Conservation (phyloP, 53 echinoderm and acorn worm genomes). For the Patiria pectinifera region DNA sequence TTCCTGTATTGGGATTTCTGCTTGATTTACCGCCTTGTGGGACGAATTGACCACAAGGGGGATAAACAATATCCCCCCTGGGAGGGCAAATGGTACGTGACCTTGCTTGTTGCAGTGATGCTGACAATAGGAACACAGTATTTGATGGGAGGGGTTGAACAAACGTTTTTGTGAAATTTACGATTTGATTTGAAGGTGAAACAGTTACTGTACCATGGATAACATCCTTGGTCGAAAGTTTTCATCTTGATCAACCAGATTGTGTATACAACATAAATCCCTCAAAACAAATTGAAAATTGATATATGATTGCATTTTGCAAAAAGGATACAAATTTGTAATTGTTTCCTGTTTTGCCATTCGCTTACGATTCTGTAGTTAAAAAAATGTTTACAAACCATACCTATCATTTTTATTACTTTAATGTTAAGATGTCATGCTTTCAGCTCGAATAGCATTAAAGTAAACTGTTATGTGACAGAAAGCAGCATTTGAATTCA, state of each 20-base stretch:
- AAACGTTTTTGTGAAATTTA: constrained; percentile 36
- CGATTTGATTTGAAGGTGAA: background rate
- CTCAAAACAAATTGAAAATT: no score
- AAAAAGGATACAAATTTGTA: no score
- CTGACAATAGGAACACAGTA: constrained; percentile 29
- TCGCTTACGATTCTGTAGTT: no score
- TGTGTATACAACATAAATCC: no score
- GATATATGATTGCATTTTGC: no score
- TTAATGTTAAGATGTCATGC: background rate
- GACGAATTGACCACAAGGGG: background rate
- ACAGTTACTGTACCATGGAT: background rate
- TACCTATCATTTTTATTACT: no score
- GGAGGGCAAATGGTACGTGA: constrained; percentile 44
- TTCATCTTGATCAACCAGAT: background rate
- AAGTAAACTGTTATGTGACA: background rate
- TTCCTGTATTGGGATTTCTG: constrained; percentile 5
- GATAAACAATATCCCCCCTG: constrained; percentile 52
- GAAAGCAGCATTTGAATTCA: background rate
- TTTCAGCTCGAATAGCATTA: background rate
- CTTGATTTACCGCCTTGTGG: constrained; percentile 23
- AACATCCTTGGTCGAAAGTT: background rate
- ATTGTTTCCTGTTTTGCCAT: no score
- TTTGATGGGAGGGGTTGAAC: constrained; percentile 39
- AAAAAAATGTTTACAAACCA: no score
- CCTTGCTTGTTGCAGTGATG: constrained; percentile 45